Conservation (phyloP, 2,113 vertebrate species). For the Meleagris gallopavo region DNA sequence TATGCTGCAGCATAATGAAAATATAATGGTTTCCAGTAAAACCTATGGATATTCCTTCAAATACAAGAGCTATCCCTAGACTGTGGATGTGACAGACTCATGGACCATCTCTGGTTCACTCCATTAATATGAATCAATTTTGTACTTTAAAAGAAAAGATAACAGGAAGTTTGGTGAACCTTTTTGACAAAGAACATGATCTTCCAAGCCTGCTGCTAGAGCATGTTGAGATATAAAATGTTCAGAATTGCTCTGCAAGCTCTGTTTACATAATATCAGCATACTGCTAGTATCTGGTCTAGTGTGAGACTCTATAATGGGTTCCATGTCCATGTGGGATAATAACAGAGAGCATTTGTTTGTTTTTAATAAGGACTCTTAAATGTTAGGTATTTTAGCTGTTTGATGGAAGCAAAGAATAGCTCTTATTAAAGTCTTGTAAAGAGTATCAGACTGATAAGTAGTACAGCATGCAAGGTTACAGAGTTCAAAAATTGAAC, state of each 20-base stretch:
- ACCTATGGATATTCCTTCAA: neutral
- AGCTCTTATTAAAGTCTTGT: neutral
- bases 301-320: fast-evolving
- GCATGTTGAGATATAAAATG: neutral
- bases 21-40: neutral
- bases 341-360: neutral
- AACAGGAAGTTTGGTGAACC: neutral
- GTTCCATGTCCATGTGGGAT: neutral
- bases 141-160: neutral
- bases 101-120: neutral
- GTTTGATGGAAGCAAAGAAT: neutral
- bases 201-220: neutral
- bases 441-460: neutral
- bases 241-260: neutral
- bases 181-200: neutral
- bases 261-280: neutral
- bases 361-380: neutral
- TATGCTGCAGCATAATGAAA: neutral
- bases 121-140: neutral
- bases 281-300: neutral
- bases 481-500: neutral
- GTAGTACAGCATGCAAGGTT: neutral
- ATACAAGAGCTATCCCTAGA: neutral
- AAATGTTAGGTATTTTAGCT: neutral
- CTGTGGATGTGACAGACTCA: neutral